Conservation (phyloP, 2,113 vertebrate species). For the Bujurquina vittata region DNA sequence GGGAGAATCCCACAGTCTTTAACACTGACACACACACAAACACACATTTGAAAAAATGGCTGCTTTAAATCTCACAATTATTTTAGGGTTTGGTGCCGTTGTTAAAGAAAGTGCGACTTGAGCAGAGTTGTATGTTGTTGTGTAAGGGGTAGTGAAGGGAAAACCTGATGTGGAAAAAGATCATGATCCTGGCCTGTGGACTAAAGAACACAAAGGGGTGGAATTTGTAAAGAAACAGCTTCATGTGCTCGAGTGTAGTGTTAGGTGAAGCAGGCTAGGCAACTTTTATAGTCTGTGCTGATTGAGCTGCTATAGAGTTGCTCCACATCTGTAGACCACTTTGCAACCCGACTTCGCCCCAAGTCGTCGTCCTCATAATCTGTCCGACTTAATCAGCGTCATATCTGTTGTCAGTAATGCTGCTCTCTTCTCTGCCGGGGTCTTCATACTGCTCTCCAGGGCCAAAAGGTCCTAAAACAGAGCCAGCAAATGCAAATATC, state of each 20-base stretch:
- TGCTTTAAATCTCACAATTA: background rate
- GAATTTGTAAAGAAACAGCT: no score
- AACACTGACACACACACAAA: background rate
- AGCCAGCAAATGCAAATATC: background rate
- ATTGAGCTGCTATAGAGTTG: no score
- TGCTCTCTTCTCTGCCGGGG: background rate
- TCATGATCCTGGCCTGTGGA: no score
- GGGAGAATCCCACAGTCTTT: background rate
- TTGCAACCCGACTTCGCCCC: background rate
- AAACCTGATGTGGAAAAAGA: background rate
- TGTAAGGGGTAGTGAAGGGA: background rate
- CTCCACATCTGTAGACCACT: background rate
- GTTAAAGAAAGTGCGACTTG: conserved; percentile 45
- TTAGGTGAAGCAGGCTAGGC: no score
- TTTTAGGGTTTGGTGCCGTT: background rate
- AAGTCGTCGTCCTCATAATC: background rate
- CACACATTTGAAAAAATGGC: background rate
- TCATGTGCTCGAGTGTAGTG: no score
- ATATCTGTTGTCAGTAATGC: no score
- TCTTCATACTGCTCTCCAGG: background rate
- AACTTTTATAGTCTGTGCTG: no score
- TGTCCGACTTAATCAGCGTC: background rate
- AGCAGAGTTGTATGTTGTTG: background rate
- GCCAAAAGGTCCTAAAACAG: background rate
- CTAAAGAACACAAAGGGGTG: no score